Base-by-base conservation (phyloP, 53 echinoderm and acorn worm species). In the Actinopyga echinites region DNA sequence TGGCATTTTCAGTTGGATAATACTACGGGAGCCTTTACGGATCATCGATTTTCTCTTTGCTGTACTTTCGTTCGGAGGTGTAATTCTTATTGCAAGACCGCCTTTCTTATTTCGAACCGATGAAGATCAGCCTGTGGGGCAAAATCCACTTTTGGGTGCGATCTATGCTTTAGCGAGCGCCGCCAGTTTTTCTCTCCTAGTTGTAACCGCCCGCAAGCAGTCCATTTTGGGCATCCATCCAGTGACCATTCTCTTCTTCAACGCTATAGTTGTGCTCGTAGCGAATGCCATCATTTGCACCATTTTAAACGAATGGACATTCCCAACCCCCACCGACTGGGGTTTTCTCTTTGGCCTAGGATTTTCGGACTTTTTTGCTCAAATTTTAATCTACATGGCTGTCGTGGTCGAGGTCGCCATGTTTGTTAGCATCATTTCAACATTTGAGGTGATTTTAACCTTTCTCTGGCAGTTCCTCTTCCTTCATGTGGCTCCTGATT, bases 1-100 rank as follows among this genome's bases (percentile, higher is more conserved):
- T 5, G 81, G 81, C 4, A 59, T 80, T 36, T 80, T 80, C 60
- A 62, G 81, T 23, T 80, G 81, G 81, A 61, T 80, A 24, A 23
- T 80, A 23, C 81, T 80, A 59, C 36, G 42, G 29, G 81, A 80
- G 19, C 60, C 60, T 60, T 62, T 80, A 62, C 60, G 81, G 2
- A 30, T 80, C 60, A 62, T 80, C 37, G 81, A 80, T 44, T 59
- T 58, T 37, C 22, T 80, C 3, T 80, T 80, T 13, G 63, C 42
- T n/a, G 59, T 80, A 28, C 22, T 80, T 17, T 80, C 81, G 5
- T 80, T 80, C 60, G 81, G 23, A 37, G 81, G 81, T 19, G 81
- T 80, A 34, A 43, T 80, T 24, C 81, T 80, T 12, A 57, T 80
- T 4, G 81, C 81, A 22, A 59, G 81, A 28, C 81, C 81, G 34